Evolutionary conservation across 2,888 invertebrate genomes (phyloP).

Genomic region (Macrosoma leucophasiata): DNA sequence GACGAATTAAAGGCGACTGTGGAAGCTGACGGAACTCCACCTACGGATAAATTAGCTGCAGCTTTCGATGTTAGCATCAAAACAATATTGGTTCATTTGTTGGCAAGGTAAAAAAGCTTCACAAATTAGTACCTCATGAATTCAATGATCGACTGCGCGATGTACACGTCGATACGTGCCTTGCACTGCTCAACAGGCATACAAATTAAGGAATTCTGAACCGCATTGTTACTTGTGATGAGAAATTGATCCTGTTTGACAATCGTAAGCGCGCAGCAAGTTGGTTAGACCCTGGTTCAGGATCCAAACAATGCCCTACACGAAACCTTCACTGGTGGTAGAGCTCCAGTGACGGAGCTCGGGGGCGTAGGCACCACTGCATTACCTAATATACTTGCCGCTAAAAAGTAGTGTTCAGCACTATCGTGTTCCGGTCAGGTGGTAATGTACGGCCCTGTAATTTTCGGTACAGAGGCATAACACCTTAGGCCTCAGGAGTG

Average conservation of each 20-base stretch:
- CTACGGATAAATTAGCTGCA: constrained; percentile 9
- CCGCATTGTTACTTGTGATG: constrained; percentile 8
- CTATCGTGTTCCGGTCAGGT: too few species aligned
- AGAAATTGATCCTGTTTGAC: constrained; percentile 13
- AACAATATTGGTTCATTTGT: constrained; percentile 14
- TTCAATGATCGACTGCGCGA: neutral
- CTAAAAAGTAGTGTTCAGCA: too few species aligned
- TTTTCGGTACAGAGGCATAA: too few species aligned
- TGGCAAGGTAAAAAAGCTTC: constrained; percentile 9
- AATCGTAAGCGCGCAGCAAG: constrained; percentile 14
- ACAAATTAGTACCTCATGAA: constrained; percentile 1
- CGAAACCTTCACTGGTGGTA: too few species aligned
- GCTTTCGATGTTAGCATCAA: constrained; percentile 13
- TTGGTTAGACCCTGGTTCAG: too few species aligned
- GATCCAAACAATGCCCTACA: constrained; percentile 14
- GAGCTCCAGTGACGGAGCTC: too few species aligned
- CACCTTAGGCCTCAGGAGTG: too few species aligned
- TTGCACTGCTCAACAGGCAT: constrained; percentile 7
- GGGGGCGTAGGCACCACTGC: too few species aligned
- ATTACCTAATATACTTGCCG: too few species aligned
- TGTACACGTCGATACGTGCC: neutral
- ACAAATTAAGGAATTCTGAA: constrained; percentile 10
- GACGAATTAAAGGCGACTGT: constrained; percentile 10
- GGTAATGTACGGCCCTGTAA: too few species aligned
- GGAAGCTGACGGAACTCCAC: constrained; percentile 9